Evolutionary conservation across 2,888 invertebrate genomes (phyloP).

Genomic region (Plusia festucae): DNA sequence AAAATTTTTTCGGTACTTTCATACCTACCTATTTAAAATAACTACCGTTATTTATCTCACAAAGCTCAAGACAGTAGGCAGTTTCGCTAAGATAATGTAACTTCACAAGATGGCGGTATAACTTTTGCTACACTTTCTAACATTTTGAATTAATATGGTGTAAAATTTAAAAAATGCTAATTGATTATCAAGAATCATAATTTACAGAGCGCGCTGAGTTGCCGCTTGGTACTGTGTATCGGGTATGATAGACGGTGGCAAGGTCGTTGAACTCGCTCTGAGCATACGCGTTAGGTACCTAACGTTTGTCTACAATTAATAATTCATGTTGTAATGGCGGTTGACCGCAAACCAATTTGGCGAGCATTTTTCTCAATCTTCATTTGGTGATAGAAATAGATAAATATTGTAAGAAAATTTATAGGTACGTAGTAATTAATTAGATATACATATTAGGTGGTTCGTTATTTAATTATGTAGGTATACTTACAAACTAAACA

Average conservation of each 20-base stretch:
- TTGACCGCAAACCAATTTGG: slow-evolving; percentile 73
- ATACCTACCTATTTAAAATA: neutral
- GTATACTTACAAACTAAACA: no score
- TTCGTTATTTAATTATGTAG: no score
- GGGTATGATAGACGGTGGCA: slow-evolving; percentile 55
- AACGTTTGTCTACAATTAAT: slow-evolving; percentile 82
- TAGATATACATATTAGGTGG: no score
- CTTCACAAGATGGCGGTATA: neutral
- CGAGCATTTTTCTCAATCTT: slow-evolving; percentile 62
- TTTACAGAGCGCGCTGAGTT: slow-evolving; percentile 61
- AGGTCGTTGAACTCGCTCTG: slow-evolving; percentile 73
- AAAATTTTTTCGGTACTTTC: neutral
- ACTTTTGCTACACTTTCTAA: slow-evolving; percentile 34
- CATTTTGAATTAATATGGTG: slow-evolving; percentile 13
- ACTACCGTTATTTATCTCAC: neutral
- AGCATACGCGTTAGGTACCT: slow-evolving; percentile 55
- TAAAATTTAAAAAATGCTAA: slow-evolving; percentile 42
- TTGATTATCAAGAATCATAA: slow-evolving; percentile 48
- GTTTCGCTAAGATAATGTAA: neutral
- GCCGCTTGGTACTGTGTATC: slow-evolving; percentile 41
- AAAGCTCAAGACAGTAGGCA: neutral
- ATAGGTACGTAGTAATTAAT: neutral
- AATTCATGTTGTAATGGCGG: slow-evolving; percentile 79
- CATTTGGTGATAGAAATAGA: slow-evolving; percentile 41
- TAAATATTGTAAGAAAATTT: no score